Base-by-base conservation (phyloP, 2,888 invertebrate species). In the Lasioglossum morio region DNA sequence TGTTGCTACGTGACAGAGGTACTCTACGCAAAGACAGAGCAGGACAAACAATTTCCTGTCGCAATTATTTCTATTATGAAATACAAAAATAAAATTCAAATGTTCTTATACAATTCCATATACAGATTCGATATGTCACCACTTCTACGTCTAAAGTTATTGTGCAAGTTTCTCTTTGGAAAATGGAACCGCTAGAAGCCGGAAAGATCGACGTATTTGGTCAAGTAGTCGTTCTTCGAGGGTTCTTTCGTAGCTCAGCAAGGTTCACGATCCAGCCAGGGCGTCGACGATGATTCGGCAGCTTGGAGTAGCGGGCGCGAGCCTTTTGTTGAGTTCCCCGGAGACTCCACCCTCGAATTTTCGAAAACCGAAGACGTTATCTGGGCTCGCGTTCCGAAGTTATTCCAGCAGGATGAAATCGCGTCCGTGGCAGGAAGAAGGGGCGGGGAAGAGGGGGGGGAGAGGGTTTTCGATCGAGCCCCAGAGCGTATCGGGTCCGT, bases 401-500 rank as follows among this genome's bases (percentile, higher is more conserved):
- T 40, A 34, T 72, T 73, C 7, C 77, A 16, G 19, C 37, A 19
- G 23, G 34, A 63, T 34, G 48, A 72, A 69, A 79, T 72, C 74
- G 74, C 53, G 53, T 66, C 37, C 72, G 30, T 10, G 70, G 14
- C 40, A 5, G 2, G n/a, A 4, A 8, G 8, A 2, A 40, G 84
- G 77, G 2, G 40, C 19, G 14, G 43, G 12, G n/a, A n/a, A n/a
- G n/a, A n/a, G 0, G 12, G 40, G 66, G 63, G 46, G 46, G 34
- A 30, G 70, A 77, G 34, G 57, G 70, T 73, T 63, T 78, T 73
- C 77, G 85, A 87, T 88, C 81, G 74, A 66, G 81, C 48, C 48
- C 57, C 79, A 78, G 81, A 73, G 19, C 72, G 78, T 82, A 84
- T 88, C 84, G 73, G 74, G 72, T 70, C 72, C 75, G 72, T 60